Conservation (phyloP, 1,140 invertebrate species). For the Anoplolepis gracilipes region DNA sequence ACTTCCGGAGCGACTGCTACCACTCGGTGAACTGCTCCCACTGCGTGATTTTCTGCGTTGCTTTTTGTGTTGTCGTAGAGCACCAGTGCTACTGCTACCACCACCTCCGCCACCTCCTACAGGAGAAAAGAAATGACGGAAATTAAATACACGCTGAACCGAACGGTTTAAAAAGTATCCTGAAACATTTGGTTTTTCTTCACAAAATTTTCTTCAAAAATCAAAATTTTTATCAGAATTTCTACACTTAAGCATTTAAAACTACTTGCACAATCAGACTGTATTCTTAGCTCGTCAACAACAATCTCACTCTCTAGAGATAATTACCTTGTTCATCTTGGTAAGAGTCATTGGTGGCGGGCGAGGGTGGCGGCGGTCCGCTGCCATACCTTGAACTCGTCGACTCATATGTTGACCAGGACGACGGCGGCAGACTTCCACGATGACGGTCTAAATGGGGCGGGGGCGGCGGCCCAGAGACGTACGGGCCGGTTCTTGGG, state of each 20-base stretch:
- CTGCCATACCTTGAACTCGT: conserved; percentile 81
- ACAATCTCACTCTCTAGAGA: background rate
- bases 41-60: conserved; percentile 84
- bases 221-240: background rate
- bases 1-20: conserved; percentile 87
- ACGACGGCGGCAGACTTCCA: conserved; percentile 77
- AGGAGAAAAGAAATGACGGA: conserved; percentile 52
- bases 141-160: conserved; percentile 46
- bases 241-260: background rate
- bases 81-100: conserved; percentile 70
- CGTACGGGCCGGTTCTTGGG: conserved; percentile 80
- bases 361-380: conserved; percentile 81
- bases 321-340: conserved; percentile 80
- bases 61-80: conserved; percentile 82
- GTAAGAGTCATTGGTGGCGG: conserved; percentile 80
- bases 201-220: background rate
- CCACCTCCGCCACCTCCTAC: conserved; percentile 71
- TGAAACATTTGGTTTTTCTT: background rate
- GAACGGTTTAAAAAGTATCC: background rate
- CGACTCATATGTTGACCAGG: conserved; percentile 82
- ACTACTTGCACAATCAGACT: background rate
- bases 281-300: background rate
- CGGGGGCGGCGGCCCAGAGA: conserved; percentile 82
- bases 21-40: conserved; percentile 86
- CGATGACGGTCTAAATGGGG: conserved; percentile 84